Evolutionary conservation across 2,113 vertebrate species (phyloP).

Genomic region (Menura novaehollandiae): DNA sequence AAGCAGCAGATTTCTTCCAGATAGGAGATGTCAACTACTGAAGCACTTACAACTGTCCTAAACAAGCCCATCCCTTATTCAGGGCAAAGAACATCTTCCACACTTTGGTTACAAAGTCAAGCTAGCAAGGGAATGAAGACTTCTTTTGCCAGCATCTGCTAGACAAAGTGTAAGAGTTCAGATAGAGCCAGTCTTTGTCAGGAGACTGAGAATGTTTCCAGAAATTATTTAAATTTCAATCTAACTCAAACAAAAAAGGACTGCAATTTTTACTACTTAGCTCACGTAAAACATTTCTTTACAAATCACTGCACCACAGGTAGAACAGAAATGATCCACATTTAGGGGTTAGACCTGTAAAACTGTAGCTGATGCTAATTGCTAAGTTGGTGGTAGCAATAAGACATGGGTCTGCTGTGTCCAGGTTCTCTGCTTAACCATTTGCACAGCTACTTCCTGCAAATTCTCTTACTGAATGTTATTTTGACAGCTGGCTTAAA

Average conservation of each 20-base stretch:
- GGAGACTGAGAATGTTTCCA: neutral
- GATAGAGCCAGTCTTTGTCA: neutral
- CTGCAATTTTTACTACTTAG: neutral
- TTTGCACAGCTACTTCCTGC: neutral
- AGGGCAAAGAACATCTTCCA: neutral
- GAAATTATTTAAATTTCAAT: neutral
- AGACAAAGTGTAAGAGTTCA: neutral
- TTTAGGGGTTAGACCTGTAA: neutral
- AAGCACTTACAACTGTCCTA: neutral
- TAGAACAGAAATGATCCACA: neutral
- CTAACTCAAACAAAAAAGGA: neutral
- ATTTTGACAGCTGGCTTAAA: constrained; percentile 41
- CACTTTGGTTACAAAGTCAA: neutral
- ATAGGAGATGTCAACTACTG: neutral
- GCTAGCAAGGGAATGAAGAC: neutral
- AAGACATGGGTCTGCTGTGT: neutral
- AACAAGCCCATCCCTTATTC: neutral
- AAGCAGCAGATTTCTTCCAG: neutral
- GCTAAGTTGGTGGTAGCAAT: neutral
- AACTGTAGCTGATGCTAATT: neutral
- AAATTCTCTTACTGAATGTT: neutral
- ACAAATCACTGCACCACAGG: neutral
- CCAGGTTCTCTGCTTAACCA: neutral
- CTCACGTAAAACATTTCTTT: neutral
- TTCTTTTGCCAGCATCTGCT: neutral